Conservation (phyloP, 1,140 invertebrate species). For the Scaptodrosophila lebanonensis region DNA sequence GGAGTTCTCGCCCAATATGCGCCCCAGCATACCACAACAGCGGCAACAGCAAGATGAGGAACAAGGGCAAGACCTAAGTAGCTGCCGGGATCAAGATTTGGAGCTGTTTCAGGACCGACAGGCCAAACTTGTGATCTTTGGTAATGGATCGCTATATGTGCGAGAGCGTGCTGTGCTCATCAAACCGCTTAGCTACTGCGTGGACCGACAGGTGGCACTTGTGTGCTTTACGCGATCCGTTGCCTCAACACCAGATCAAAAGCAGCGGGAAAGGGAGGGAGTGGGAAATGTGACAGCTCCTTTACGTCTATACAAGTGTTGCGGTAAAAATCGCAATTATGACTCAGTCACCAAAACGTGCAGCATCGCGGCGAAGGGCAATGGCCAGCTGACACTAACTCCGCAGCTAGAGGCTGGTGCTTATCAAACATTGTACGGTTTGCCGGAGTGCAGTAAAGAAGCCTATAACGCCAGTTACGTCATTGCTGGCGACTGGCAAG, state of each 20-base stretch:
- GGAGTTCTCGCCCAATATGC: slow-evolving; percentile 51
- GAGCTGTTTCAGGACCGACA: slow-evolving; percentile 49
- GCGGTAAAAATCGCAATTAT: slow-evolving; percentile 80
- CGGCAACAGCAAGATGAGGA: slow-evolving; percentile 19
- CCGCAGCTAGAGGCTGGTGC: slow-evolving; percentile 32
- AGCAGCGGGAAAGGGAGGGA: too few species aligned
- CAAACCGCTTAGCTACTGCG: slow-evolving; percentile 79
- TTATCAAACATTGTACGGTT: slow-evolving; percentile 59
- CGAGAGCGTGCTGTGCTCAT: slow-evolving; percentile 73
- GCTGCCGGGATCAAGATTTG: slow-evolving; percentile 5
- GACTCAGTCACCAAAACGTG: slow-evolving; percentile 78
- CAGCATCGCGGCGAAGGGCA: slow-evolving; percentile 15
- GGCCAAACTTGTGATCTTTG: slow-evolving; percentile 74
- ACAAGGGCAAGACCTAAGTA: neutral
- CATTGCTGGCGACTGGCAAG: slow-evolving; percentile 78
- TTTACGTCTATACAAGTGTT: slow-evolving; percentile 79
- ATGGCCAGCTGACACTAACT: slow-evolving; percentile 26
- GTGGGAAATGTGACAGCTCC: slow-evolving; percentile 41
- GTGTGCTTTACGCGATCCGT: slow-evolving; percentile 78
- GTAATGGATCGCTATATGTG: slow-evolving; percentile 79
- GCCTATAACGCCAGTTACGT: slow-evolving; percentile 69
- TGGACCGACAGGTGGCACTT: slow-evolving; percentile 80
- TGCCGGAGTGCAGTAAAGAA: slow-evolving; percentile 78
- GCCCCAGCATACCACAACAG: slow-evolving; percentile 19
- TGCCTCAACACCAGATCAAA: neutral